Evolutionary conservation across 2,888 invertebrate genomes (phyloP).

Genomic region (Epirrita christyi): DNA sequence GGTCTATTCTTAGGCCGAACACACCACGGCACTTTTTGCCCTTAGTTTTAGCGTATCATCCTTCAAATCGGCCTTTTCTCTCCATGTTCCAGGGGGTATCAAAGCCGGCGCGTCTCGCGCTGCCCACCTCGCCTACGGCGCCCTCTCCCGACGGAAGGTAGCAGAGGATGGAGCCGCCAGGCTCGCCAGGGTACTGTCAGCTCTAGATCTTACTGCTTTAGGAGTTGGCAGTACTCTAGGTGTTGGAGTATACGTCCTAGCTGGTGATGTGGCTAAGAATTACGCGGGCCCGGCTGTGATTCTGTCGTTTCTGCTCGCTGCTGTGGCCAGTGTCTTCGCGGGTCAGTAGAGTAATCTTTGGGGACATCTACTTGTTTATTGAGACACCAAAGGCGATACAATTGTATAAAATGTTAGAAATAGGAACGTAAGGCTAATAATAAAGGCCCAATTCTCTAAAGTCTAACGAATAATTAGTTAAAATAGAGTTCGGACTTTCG

Average conservation of each 20-base stretch:
- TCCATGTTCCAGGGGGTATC: conserved; percentile 60
- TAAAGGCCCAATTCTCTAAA: no score
- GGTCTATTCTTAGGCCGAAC: no score
- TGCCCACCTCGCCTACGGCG: conserved; percentile 63
- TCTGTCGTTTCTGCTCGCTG: conserved; percentile 94
- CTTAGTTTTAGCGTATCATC: no score
- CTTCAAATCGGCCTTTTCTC: no score
- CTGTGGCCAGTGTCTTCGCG: conserved; percentile 95
- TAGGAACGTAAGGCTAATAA: no score
- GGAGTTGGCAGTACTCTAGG: conserved; percentile 94
- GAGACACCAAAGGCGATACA: no score
- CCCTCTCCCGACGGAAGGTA: conserved; percentile 74
- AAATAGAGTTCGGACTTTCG: no score
- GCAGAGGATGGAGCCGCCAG: conserved; percentile 77
- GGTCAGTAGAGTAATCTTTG: conserved; percentile 80
- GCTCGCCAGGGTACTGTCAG: conserved; percentile 90
- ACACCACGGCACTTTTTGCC: no score
- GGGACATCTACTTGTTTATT: no score
- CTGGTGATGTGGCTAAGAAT: conserved; percentile 92
- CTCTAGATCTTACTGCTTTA: conserved; percentile 92
- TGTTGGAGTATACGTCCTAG: conserved; percentile 95
- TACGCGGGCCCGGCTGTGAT: conserved; percentile 94
- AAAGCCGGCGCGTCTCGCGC: conserved; percentile 68
- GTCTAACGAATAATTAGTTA: no score
- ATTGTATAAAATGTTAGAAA: no score